Evolutionary conservation across 2,888 invertebrate species (phyloP).

Genomic region (Tribolium freemani): DNA sequence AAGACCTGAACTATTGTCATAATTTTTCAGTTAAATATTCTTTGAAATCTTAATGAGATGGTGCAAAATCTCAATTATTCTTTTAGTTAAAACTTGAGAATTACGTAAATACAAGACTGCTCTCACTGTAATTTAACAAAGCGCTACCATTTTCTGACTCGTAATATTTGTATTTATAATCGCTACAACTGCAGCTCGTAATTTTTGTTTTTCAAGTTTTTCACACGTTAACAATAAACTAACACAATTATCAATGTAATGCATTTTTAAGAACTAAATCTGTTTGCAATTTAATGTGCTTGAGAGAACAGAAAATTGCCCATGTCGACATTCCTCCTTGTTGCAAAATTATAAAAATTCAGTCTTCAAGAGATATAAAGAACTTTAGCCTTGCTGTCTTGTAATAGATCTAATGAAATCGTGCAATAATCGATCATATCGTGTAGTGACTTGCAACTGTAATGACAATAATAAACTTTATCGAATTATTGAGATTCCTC

Average conservation of each 20-base stretch:
- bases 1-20: background rate
- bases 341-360: slow-evolving; percentile 1
- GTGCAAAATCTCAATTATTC: background rate
- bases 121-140: background rate
- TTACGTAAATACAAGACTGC: background rate
- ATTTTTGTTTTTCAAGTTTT: background rate
- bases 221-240: background rate
- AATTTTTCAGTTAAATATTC: background rate
- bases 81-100: background rate
- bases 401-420: slow-evolving; percentile 8
- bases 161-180: background rate
- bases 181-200: background rate
- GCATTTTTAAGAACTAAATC: background rate
- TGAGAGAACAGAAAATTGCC: no score
- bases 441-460: no score
- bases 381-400: background rate
- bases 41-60: background rate
- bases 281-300: no score
- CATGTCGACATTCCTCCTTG: background rate
- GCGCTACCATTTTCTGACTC: background rate
- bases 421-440: slow-evolving; percentile 3
- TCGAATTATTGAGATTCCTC: background rate
- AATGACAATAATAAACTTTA: background rate
- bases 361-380: background rate
- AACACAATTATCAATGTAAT: no score